A percentile compares a stretch with the other conserved stretches of the same genome.
phyloP scores from a whole-genome alignment of 23 tunicate genomes.

The Phallusia fumigata region DNA sequence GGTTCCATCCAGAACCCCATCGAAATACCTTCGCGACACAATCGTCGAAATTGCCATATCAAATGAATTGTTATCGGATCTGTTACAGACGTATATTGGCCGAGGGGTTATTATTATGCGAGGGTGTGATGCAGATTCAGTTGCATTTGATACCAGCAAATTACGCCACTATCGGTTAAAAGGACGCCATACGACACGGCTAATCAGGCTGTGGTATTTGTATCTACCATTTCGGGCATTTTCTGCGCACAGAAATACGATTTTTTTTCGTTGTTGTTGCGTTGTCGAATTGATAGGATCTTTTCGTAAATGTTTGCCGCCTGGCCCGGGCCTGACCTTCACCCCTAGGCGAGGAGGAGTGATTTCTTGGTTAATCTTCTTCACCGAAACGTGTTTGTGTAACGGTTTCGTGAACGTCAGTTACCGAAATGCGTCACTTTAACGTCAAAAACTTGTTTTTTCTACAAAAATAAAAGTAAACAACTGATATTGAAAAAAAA shows the following conservation, averaged over 20 bases:
- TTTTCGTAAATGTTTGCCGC: no score
- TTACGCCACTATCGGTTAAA: background rate
- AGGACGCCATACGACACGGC: background rate
- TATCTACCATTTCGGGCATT: background rate
- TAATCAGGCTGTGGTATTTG: background rate
- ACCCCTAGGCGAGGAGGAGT: no score
- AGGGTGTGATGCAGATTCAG: background rate
- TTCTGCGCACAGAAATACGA: background rate
- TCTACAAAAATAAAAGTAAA: no score
- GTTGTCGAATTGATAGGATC: no score
- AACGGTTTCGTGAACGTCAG: no score
- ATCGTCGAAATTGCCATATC: constrained; percentile 3
- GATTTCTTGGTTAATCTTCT: no score
- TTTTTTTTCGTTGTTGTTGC: background rate
- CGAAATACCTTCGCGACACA: background rate
- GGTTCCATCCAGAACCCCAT: background rate
- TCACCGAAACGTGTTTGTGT: no score
- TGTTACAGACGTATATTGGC: constrained; percentile 4
- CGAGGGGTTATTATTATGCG: background rate
- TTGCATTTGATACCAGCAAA: background rate
- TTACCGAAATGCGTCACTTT: no score
- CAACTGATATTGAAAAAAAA: no score
- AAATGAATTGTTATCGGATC: background rate
- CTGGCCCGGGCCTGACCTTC: no score
- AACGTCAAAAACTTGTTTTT: no score